Base-by-base conservation (phyloP, 2,113 vertebrate species). In the Cathartes aura region DNA sequence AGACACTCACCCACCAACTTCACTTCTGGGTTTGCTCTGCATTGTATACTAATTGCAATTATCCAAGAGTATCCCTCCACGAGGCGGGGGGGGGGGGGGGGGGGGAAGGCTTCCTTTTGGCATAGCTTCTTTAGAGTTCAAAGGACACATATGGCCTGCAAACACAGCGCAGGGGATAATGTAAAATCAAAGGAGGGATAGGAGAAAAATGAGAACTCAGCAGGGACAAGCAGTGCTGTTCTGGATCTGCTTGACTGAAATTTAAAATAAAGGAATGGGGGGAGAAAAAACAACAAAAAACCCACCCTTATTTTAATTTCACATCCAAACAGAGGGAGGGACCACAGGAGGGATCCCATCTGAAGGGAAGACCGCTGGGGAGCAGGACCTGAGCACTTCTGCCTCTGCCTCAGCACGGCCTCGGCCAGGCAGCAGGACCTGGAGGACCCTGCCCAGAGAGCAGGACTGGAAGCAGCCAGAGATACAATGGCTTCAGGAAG, bases 41-140 rank as follows among this genome's bases (percentile, higher is more conserved):
- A 36, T 42, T 83, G 83, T 82, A 78, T 14, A 40, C 78, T 85
- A 87, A 90, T 62, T 70, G 93, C 84, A 86, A 79, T 94, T 89
- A 96, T 15, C 80, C 93, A 91, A 74, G 55, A 66, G 73, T 13
- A 2, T n/a, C n/a, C 80, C 59, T 91, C 82, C 64, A n/a, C 2
- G 6, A 68, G 68, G 85, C 92, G 82, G 90, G 73, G 82, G 78
- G 90, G 73, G 82, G 78, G 59, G 83, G 84, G 81, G 55, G 67
- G 79, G 85, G 78, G 81, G 91, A 94, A 89, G 34, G 83, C 90
- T 96, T 93, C 87, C 86, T 94, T 96, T 97, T 94, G 89, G 74
- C 92, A 97, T 67, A 92, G 96, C 74, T 95, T 70, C 88, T 96
- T 63, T 66, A 50, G 68, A 62, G 87, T 92, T 91, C 81, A 96